These are phyloP conservation scores for Miniopterus natalensis DNA, from an alignment of 2,113 vertebrate genomes.

Conservation along the genomic window DNA sequence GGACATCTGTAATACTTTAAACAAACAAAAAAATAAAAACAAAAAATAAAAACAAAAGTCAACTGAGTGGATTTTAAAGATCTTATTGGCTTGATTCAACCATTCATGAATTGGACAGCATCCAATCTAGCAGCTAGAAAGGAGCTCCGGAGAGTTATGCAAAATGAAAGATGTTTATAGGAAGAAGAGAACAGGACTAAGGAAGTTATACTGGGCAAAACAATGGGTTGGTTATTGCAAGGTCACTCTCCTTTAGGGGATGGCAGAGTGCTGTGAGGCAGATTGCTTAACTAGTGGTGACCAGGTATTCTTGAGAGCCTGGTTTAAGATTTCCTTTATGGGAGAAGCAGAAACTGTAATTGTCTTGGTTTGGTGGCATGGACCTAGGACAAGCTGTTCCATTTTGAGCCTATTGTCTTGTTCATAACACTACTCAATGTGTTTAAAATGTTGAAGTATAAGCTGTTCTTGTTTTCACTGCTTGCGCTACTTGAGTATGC, in stretches of 20 bases:
- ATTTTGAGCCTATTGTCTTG: background rate
- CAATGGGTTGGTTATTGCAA: background rate
- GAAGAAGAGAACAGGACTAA: background rate
- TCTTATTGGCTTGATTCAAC: background rate
- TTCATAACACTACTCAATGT: background rate
- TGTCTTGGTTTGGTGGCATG: background rate
- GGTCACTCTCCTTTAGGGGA: background rate
- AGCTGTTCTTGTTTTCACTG: background rate
- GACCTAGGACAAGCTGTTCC: background rate
- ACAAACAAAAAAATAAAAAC: no score
- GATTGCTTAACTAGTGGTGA: background rate
- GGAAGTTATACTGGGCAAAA: background rate
- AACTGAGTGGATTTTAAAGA: background rate
- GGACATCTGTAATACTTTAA: no score
- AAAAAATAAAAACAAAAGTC: background rate
- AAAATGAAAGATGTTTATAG: background rate
- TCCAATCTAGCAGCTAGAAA: background rate
- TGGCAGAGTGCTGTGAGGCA: no score
- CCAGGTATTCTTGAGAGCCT: background rate
- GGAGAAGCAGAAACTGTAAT: background rate
- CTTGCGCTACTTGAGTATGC: background rate
- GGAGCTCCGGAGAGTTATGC: background rate
- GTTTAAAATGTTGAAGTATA: background rate
- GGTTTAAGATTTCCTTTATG: background rate
- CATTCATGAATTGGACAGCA: background rate